Percentiles rank a stretch among this genome's conserved stretches.
These are phyloP conservation scores for Phrynocephalus forsythii DNA, from an alignment of 2,797 vertebrate species.

Conservation along the genomic window DNA sequence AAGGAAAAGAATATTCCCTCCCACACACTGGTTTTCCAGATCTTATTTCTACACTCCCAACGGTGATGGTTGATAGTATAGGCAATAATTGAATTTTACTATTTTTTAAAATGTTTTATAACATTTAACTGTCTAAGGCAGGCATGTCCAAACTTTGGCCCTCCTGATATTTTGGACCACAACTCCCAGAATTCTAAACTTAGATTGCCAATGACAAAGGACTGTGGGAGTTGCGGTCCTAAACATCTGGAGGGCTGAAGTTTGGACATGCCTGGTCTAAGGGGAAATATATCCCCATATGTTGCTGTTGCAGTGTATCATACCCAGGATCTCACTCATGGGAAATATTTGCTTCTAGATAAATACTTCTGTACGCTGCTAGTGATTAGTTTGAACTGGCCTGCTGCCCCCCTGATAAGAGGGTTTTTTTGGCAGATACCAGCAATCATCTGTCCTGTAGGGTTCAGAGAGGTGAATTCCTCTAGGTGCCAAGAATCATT, in stretches of 20 bases:
- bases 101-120: not conserved
- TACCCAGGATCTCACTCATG: constrained; percentile 7
- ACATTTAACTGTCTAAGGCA: not conserved
- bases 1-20: not conserved
- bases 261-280: not conserved
- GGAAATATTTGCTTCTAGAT: constrained; percentile 61
- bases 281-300: not conserved
- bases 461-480: not conserved
- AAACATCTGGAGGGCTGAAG: too few relatives aligned
- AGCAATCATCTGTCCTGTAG: not conserved
- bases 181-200: too few relatives aligned
- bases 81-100: not conserved
- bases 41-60: not conserved
- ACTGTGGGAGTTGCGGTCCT: too few relatives aligned
- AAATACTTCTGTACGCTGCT: constrained; percentile 22
- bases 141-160: too few relatives aligned
- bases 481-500: not conserved
- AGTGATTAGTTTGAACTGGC: constrained; percentile 61
- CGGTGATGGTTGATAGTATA: constrained; percentile 1
- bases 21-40: not conserved
- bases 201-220: too few relatives aligned
- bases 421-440: constrained; percentile 4
- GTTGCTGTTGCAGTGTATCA: constrained; percentile 4
- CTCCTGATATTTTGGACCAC: too few relatives aligned
- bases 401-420: constrained; percentile 64